Percentiles rank a stretch among this genome's conserved stretches.
Conservation (phyloP, 2,888 invertebrate genomes). For the Acrobeloides nanus region DNA sequence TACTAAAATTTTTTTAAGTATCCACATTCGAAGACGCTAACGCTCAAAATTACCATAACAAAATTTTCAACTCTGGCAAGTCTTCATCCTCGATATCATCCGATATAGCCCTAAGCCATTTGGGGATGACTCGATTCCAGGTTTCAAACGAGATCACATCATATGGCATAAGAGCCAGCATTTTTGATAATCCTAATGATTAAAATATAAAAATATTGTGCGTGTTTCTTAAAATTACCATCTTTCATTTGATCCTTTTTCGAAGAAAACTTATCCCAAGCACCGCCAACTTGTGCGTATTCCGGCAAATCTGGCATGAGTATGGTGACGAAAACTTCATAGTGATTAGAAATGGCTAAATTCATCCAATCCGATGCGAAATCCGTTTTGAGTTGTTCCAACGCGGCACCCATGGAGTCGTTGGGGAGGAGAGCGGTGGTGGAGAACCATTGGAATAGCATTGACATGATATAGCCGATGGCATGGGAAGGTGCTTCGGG, state of each 20-base stretch:
- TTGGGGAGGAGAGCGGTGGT: slow-evolving; percentile 92
- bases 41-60: slow-evolving; percentile 61
- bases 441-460: slow-evolving; percentile 98
- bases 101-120: slow-evolving; percentile 94
- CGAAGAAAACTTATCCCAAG: slow-evolving; percentile 64
- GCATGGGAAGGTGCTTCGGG: slow-evolving; percentile 58
- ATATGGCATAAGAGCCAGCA: slow-evolving; percentile 92
- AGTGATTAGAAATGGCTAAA: slow-evolving; percentile 73
- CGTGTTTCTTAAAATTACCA: slow-evolving; percentile 62
- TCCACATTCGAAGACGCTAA: neutral
- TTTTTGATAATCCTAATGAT: slow-evolving; percentile 64
- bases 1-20: slow-evolving; percentile 60
- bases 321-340: slow-evolving; percentile 82
- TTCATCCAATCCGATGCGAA: slow-evolving; percentile 87
- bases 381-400: slow-evolving; percentile 53
- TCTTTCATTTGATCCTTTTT: slow-evolving; percentile 82
- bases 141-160: slow-evolving; percentile 73
- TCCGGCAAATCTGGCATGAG: slow-evolving; percentile 91
- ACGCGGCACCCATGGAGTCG: slow-evolving; percentile 51
- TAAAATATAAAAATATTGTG: neutral
- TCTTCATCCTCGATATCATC: slow-evolving; percentile 58
- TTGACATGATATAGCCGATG: slow-evolving; percentile 81
- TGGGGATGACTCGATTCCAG: slow-evolving; percentile 97
- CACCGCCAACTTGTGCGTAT: slow-evolving; percentile 86
- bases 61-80: slow-evolving; percentile 72